Percentiles rank a stretch among this genome's conserved stretches.
These are phyloP conservation scores for Brienomyrus longianalis DNA, from an alignment of 2,113 vertebrate genomes.

Conservation along the genomic window DNA sequence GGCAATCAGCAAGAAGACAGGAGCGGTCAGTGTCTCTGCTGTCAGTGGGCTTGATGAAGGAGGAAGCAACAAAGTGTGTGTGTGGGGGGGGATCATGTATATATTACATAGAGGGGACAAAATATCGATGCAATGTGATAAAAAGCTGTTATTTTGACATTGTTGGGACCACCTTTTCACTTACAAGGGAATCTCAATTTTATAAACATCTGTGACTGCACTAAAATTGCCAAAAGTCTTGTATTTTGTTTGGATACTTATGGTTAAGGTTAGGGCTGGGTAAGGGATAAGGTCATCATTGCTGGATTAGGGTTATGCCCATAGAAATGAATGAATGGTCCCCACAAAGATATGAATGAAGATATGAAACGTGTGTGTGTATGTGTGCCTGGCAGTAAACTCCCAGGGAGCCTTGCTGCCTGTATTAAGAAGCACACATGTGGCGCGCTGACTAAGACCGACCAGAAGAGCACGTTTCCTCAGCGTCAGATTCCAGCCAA, in stretches of 20 bases:
- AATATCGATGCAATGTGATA: not conserved
- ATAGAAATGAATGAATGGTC: not conserved
- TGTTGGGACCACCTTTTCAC: not conserved
- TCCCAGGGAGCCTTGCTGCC: not conserved
- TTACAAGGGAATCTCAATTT: not conserved
- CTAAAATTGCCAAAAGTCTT: not conserved
- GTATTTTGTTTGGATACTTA: not conserved
- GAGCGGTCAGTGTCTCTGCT: slow-evolving; percentile 2
- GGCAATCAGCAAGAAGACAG: slow-evolving; percentile 11
- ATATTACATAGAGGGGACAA: not conserved
- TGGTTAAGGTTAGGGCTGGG: not conserved
- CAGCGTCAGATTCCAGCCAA: slow-evolving; percentile 35
- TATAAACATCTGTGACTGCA: not conserved
- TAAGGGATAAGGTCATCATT: not conserved
- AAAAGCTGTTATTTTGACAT: not conserved
- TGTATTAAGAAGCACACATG: not conserved
- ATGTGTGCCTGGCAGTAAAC: not conserved
- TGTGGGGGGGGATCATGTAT: not conserved
- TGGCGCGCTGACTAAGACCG: slow-evolving; percentile 33
- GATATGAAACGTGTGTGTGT: not conserved
- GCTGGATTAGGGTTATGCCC: not conserved
- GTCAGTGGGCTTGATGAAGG: not conserved
- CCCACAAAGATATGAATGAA: not conserved
- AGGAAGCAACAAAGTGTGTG: not conserved
- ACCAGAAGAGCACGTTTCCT: slow-evolving; percentile 27